Percentiles rank a stretch among this genome's conserved stretches.
Conservation (phyloP, 2,797 vertebrate species). For the Falco cherrug region DNA sequence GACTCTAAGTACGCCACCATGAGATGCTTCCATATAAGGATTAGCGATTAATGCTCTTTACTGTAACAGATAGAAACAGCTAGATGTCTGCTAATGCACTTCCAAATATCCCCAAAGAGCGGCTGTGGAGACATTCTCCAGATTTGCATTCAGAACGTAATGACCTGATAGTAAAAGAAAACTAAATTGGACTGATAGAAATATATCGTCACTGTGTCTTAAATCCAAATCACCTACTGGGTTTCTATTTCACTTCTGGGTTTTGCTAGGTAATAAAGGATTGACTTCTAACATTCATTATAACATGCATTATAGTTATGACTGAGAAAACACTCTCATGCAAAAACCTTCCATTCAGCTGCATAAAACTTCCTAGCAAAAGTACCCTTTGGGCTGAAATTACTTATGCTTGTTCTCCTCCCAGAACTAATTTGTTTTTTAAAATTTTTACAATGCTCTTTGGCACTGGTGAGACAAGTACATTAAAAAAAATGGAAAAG, state of each 20-base stretch:
- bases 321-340: slow-evolving; percentile 47
- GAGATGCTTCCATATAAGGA: neutral
- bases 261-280: slow-evolving; percentile 44
- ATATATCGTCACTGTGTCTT: neutral
- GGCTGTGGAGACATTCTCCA: neutral
- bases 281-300: slow-evolving; percentile 39
- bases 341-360: neutral
- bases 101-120: neutral
- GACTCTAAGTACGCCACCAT: neutral
- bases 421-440: neutral
- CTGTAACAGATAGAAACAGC: slow-evolving; percentile 5
- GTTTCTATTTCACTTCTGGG: slow-evolving; percentile 51
- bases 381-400: slow-evolving; percentile 34
- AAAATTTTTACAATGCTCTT: neutral
- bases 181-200: slow-evolving; percentile 51
- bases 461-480: neutral
- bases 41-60: slow-evolving; percentile 5
- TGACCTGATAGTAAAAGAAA: slow-evolving; percentile 51
- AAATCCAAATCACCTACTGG: slow-evolving; percentile 29
- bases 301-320: neutral
- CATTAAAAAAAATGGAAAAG: neutral
- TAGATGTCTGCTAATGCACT: slow-evolving; percentile 27
- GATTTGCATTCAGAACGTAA: slow-evolving; percentile 47
- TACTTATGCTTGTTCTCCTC: slow-evolving; percentile 35
- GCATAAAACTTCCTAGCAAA: slow-evolving; percentile 18